These are phyloP conservation scores for Ethmia dodecea DNA, from an alignment of 2,888 invertebrate genomes.

Conservation along the genomic window DNA sequence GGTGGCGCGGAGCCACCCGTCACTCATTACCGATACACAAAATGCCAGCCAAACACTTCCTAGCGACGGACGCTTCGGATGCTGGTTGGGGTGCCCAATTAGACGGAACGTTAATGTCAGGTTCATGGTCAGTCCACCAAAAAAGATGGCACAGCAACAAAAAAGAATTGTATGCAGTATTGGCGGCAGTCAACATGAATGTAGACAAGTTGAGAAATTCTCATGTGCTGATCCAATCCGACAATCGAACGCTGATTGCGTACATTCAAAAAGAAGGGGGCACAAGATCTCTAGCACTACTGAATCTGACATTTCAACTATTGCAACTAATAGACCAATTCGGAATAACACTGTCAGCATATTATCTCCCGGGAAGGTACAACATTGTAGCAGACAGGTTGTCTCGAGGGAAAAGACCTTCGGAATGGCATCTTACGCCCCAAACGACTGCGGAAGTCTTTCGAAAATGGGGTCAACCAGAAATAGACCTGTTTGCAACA, in stretches of 20 bases:
- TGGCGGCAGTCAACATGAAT: constrained; percentile 10
- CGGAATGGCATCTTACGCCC: constrained; percentile 22
- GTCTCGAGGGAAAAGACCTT: constrained; percentile 9
- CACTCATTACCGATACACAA: constrained; percentile 5
- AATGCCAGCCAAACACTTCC: constrained; percentile 15
- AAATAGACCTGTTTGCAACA: constrained; percentile 18
- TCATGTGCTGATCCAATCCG: constrained; percentile 13
- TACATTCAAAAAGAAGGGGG: constrained; percentile 24
- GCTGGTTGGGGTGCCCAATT: constrained; percentile 20
- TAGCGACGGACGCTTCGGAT: constrained; percentile 17
- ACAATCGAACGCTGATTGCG: constrained; percentile 20
- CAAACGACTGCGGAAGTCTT: constrained; percentile 11
- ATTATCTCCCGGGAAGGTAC: constrained; percentile 16
- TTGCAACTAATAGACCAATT: constrained; percentile 4
- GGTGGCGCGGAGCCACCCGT: constrained; percentile 16
- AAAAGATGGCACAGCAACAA: constrained; percentile 19
- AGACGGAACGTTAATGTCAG: constrained; percentile 13
- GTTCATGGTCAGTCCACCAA: constrained; percentile 14
- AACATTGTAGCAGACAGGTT: constrained; percentile 16
- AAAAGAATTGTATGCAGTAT: constrained; percentile 22
- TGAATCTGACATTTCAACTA: background rate
- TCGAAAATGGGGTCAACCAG: constrained; percentile 16
- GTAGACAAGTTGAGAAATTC: constrained; percentile 7
- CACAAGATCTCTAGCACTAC: constrained; percentile 12
- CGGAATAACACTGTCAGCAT: constrained; percentile 13